Percentiles rank a stretch among this genome's conserved stretches.
Conservation (phyloP, 2,888 invertebrate species). For the Myopa tessellatipennis region DNA sequence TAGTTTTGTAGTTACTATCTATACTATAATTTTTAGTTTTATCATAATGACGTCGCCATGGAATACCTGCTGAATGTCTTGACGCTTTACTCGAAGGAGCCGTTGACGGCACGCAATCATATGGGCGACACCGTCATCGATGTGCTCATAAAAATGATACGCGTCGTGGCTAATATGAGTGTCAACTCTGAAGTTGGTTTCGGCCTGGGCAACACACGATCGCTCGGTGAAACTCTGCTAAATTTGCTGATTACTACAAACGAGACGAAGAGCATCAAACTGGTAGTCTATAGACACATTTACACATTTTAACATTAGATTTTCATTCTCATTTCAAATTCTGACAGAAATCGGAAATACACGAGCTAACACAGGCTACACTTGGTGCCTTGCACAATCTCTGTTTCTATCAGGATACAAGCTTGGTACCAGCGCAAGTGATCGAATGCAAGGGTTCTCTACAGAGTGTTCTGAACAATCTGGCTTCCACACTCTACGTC, state of each 20-base stretch:
- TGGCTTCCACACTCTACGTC: slow-evolving; percentile 58
- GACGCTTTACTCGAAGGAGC: slow-evolving; percentile 70
- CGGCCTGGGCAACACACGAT: slow-evolving; percentile 70
- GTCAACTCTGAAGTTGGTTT: slow-evolving; percentile 82
- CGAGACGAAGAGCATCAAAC: slow-evolving; percentile 48
- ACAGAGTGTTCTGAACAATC: slow-evolving; percentile 58
- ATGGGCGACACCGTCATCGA: slow-evolving; percentile 68
- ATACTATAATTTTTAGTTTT: slow-evolving; percentile 67
- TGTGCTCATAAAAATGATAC: slow-evolving; percentile 70
- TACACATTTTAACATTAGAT: background rate
- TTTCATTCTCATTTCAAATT: background rate
- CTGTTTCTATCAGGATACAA: slow-evolving; percentile 76
- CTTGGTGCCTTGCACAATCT: slow-evolving; percentile 87
- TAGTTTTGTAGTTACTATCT: too few relatives aligned
- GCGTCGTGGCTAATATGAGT: slow-evolving; percentile 88
- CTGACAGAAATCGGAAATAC: slow-evolving; percentile 69
- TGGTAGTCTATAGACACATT: slow-evolving; percentile 45
- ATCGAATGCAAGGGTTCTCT: slow-evolving; percentile 56
- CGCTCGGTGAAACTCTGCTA: slow-evolving; percentile 67
- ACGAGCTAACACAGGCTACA: slow-evolving; percentile 82
- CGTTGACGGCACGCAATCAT: slow-evolving; percentile 65
- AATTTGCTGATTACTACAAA: slow-evolving; percentile 54
- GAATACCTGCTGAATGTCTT: slow-evolving; percentile 70
- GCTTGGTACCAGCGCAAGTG: slow-evolving; percentile 60
- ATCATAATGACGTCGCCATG: slow-evolving; percentile 71